Evolutionary conservation across 2,113 vertebrate species (phyloP).

Genomic region (Microcebus tavaratra): DNA sequence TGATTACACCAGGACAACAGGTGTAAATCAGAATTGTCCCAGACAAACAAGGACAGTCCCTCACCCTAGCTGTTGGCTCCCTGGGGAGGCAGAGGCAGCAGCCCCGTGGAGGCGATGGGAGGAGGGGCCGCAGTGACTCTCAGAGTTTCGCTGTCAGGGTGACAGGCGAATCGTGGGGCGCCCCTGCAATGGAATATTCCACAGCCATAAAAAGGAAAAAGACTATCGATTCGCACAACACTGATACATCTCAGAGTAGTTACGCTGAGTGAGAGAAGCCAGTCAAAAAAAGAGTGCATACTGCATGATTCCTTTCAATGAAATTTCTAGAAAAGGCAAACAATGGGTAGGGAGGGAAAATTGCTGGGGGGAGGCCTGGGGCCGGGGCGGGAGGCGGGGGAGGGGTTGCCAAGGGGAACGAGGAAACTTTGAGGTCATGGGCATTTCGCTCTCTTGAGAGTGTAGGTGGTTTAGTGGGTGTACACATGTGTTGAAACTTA

Average conservation of each 20-base stretch:
- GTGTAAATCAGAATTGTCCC: background rate
- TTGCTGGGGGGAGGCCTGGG: background rate
- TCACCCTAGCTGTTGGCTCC: background rate
- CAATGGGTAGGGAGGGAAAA: background rate
- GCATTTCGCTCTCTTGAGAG: background rate
- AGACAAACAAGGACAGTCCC: background rate
- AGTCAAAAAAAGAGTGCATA: background rate
- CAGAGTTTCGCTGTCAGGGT: background rate
- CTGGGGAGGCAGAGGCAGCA: background rate
- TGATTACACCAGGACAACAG: background rate
- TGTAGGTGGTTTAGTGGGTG: background rate
- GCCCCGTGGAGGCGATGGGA: accelerated
- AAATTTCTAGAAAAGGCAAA: background rate
- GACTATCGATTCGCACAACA: accelerated
- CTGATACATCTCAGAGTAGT: background rate
- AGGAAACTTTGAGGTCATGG: background rate
- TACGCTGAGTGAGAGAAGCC: background rate
- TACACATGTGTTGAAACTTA: background rate
- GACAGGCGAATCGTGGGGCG: accelerated
- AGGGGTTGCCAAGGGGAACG: background rate
- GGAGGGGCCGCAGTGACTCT: background rate
- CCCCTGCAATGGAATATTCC: too few species aligned
- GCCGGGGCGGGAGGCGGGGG: accelerated
- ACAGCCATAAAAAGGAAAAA: background rate
- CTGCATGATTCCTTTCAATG: background rate